Conservation (phyloP, 1,140 invertebrate species). For the Drosophila tropicalis region DNA sequence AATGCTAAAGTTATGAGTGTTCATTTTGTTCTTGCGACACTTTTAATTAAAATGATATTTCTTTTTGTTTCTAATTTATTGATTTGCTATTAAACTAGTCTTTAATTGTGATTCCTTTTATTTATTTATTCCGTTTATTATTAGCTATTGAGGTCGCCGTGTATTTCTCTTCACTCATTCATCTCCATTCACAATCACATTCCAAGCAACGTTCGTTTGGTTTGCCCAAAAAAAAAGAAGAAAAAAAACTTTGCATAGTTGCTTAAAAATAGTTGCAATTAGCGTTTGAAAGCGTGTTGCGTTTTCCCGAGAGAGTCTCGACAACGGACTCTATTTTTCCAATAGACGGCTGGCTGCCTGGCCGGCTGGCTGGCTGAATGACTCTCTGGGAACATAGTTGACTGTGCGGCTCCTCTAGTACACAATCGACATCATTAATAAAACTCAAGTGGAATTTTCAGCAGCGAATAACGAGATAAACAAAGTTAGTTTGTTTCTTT, state of each 20-base stretch:
- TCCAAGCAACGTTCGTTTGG: slow-evolving; percentile 9
- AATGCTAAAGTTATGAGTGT: too few relatives aligned
- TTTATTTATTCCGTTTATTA: not conserved
- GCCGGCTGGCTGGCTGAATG: not conserved
- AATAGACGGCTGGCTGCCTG: not conserved
- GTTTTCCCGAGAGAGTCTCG: not conserved
- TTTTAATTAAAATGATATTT: not conserved
- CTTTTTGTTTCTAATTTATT: slow-evolving; percentile 16
- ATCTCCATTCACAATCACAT: slow-evolving; percentile 22
- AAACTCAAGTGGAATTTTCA: slow-evolving; percentile 22
- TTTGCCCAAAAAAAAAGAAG: not conserved
- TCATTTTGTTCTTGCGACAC: too few relatives aligned
- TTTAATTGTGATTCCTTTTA: not conserved
- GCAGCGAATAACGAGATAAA: slow-evolving; percentile 7
- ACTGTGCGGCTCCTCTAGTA: not conserved
- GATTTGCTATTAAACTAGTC: not conserved
- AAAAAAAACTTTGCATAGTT: slow-evolving; percentile 13
- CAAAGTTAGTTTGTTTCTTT: slow-evolving; percentile 7
- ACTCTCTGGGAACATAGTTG: slow-evolving; percentile 8
- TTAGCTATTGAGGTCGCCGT: slow-evolving; percentile 10
- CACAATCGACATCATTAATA: slow-evolving; percentile 21
- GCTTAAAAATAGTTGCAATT: slow-evolving; percentile 21
- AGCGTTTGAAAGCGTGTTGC: slow-evolving; percentile 17
- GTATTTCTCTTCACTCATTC: slow-evolving; percentile 7
- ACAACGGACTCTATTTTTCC: too few relatives aligned